Evolutionary conservation across 2,797 vertebrate genomes (phyloP).

Genomic region (Acipenser transmontanus): DNA sequence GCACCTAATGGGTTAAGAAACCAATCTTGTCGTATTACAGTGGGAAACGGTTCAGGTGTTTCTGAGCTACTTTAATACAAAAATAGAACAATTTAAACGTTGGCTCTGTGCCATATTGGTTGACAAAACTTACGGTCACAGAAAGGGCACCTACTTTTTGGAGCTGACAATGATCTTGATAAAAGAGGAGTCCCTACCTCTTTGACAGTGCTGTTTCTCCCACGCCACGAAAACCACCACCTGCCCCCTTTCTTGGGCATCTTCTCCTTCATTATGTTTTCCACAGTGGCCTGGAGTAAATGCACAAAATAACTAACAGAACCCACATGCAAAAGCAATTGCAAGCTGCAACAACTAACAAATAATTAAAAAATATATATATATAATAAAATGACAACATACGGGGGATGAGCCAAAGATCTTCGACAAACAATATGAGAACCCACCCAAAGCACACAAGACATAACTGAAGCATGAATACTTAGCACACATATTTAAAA

Average conservation of each 20-base stretch:
- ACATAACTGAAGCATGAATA: slow-evolving; percentile 90
- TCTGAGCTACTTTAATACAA: too few relatives aligned
- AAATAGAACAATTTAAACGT: too few relatives aligned
- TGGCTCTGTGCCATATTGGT: too few relatives aligned
- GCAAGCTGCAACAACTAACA: too few relatives aligned
- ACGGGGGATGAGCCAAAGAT: slow-evolving; percentile 79
- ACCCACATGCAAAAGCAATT: slow-evolving; percentile 31
- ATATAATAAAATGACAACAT: slow-evolving; percentile 51
- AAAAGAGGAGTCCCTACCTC: slow-evolving; percentile 59
- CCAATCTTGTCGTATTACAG: too few relatives aligned
- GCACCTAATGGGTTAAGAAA: too few relatives aligned
- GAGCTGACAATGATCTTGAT: too few relatives aligned
- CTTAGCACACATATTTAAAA: slow-evolving; percentile 61
- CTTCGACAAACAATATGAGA: slow-evolving; percentile 89
- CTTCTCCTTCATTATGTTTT: slow-evolving; percentile 93
- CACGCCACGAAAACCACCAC: slow-evolving; percentile 97
- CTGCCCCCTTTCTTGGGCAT: slow-evolving; percentile 94
- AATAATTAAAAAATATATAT: too few relatives aligned
- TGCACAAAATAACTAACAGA: slow-evolving; percentile 72
- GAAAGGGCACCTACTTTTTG: too few relatives aligned
- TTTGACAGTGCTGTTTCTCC: slow-evolving; percentile 78
- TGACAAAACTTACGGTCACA: too few relatives aligned
- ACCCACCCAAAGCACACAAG: slow-evolving; percentile 76
- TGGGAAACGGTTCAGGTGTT: too few relatives aligned
- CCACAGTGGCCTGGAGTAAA: slow-evolving; percentile 88